A percentile compares a stretch with the other conserved stretches of the same genome.
phyloP scores from a whole-genome alignment of 2,888 invertebrate species.

The Patella depressa region DNA sequence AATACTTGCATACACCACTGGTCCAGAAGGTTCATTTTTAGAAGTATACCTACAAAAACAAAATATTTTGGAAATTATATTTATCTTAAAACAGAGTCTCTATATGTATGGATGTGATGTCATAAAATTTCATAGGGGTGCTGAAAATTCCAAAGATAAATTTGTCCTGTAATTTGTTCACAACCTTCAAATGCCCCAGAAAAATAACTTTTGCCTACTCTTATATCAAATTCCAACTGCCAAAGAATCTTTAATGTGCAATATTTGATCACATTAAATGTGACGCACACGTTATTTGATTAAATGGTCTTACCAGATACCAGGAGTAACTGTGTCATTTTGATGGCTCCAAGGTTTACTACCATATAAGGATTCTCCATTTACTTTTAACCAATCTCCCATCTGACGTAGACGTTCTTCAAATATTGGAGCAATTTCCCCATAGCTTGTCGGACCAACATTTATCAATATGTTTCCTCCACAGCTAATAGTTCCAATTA shows the following conservation, averaged over 20 bases:
- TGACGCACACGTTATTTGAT: neutral
- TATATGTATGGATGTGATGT: no score
- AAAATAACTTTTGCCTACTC: no score
- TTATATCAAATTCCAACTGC: no score
- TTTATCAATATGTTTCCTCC: slow-evolving; percentile 82
- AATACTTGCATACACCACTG: slow-evolving; percentile 78
- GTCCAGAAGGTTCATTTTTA: slow-evolving; percentile 26
- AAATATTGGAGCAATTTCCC: slow-evolving; percentile 86
- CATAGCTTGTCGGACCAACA: slow-evolving; percentile 90
- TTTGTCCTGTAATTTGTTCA: no score
- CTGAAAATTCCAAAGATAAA: no score
- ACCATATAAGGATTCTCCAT: slow-evolving; percentile 88
- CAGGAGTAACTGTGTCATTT: slow-evolving; percentile 79
- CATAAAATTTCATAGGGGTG: no score
- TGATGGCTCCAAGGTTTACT: slow-evolving; percentile 84
- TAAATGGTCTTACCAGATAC: slow-evolving; percentile 78
- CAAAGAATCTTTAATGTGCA: no score
- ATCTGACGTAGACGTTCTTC: slow-evolving; percentile 85
- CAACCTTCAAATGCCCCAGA: no score
- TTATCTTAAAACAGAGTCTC: neutral
- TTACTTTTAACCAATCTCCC: slow-evolving; percentile 84
- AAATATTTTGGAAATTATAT: neutral
- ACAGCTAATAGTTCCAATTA: slow-evolving; percentile 20
- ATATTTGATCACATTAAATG: neutral
- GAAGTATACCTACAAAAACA: slow-evolving; percentile 39